Percentiles rank a stretch among this genome's conserved stretches.
Conservation (phyloP, 2,113 vertebrate species). For the Opisthocomus hoazin region DNA sequence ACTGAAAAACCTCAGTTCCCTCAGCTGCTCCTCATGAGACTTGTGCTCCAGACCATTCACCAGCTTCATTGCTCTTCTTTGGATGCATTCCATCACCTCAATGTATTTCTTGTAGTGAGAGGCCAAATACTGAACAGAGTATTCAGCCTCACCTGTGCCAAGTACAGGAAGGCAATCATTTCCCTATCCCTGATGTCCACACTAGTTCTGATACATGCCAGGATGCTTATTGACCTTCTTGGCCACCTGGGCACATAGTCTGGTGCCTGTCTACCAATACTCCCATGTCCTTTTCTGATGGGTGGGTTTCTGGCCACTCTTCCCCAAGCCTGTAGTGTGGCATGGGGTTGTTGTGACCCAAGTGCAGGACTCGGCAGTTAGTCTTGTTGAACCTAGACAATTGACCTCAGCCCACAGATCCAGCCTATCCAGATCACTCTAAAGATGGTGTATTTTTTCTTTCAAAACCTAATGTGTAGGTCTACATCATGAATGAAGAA, state of each 20-base stretch:
- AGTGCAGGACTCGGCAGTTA: neutral
- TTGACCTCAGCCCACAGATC: neutral
- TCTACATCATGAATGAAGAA: neutral
- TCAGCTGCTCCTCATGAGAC: neutral
- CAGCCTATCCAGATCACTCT: neutral
- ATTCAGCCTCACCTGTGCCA: too few relatives aligned
- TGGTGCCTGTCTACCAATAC: neutral
- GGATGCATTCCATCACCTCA: fast-evolving
- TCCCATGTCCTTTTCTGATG: neutral
- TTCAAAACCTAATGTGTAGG: neutral
- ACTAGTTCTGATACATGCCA: too few relatives aligned
- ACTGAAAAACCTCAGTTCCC: neutral
- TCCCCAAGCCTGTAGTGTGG: neutral
- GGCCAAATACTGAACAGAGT: neutral
- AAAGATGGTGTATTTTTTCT: neutral
- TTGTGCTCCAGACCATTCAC: neutral
- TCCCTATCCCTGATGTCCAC: too few relatives aligned
- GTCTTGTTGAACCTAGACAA: neutral
- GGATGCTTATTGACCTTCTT: too few relatives aligned
- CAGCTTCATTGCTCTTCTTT: neutral
- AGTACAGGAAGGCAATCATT: too few relatives aligned
- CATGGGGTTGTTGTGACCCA: neutral
- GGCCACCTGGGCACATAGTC: too few relatives aligned
- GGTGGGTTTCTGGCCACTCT: neutral
- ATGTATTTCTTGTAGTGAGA: neutral